Conservation (phyloP, 2,113 vertebrate genomes). For the Microcebus lehilahytsara region DNA sequence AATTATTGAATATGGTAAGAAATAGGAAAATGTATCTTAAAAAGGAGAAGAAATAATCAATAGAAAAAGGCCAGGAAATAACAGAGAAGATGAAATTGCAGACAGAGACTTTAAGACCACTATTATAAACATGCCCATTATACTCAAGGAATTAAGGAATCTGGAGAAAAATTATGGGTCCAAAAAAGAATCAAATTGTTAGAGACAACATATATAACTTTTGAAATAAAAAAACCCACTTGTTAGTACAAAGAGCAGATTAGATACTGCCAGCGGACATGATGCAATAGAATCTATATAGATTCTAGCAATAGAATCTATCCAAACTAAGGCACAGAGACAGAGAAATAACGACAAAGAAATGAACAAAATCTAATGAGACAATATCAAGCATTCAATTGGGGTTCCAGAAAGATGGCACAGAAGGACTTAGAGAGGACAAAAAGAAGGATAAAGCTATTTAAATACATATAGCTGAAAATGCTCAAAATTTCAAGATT, state of each 20-base stretch:
- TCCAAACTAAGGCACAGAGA: not conserved
- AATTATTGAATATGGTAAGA: not conserved
- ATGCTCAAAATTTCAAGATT: not conserved
- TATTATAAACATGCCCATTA: not conserved
- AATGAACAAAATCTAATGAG: not conserved
- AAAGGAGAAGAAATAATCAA: not conserved
- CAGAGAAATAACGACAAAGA: not conserved
- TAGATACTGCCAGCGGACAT: not conserved
- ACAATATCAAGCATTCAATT: no score
- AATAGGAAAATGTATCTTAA: not conserved
- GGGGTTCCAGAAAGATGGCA: not conserved
- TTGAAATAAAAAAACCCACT: no score
- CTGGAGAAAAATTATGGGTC: not conserved
- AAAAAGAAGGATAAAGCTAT: no score
- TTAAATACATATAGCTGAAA: not conserved
- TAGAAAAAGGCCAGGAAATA: not conserved
- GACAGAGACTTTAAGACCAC: not conserved
- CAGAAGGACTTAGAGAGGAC: no score
- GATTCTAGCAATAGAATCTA: not conserved
- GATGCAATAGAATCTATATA: not conserved
- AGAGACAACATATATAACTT: not conserved
- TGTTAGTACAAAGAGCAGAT: not conserved
- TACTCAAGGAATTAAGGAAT: not conserved
- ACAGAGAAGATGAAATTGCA: not conserved
- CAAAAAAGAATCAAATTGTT: not conserved